Evolutionary conservation across 2,113 vertebrate genomes (phyloP).

Genomic region (Ictidomys tridecemlineatus): DNA sequence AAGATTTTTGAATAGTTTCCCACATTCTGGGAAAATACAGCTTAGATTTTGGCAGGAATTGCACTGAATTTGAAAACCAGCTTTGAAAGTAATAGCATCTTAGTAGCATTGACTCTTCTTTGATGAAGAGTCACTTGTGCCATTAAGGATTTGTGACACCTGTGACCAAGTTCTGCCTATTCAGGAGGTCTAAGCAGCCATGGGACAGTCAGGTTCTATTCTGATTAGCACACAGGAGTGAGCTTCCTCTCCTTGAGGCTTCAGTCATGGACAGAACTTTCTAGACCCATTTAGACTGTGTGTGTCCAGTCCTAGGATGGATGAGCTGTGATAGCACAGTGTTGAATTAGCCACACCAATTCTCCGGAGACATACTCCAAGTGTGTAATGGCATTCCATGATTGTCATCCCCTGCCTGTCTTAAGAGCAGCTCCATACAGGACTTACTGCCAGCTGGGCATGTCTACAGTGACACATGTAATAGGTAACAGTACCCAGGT

Average conservation of each 20-base stretch:
- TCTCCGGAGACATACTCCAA: fast-evolving
- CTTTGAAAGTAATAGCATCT: neutral
- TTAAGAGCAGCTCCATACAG: neutral
- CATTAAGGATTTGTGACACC: no score
- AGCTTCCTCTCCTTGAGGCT: neutral
- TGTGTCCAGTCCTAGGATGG: neutral
- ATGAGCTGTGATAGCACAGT: neutral
- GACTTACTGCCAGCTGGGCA: no score
- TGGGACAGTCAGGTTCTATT: neutral
- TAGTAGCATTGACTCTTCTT: neutral
- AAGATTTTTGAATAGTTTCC: no score
- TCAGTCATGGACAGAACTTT: neutral
- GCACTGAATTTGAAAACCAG: neutral
- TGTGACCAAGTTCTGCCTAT: no score
- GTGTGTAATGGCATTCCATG: neutral
- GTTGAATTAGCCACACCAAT: neutral
- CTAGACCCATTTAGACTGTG: fast-evolving
- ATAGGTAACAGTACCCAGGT: neutral
- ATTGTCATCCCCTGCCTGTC: neutral
- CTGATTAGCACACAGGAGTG: neutral
- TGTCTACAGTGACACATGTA: neutral
- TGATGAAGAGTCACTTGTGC: neutral
- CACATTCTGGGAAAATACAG: neutral
- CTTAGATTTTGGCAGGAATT: neutral
- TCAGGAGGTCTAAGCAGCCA: no score